These are phyloP conservation scores for Lobophora halterata DNA, from an alignment of 2,888 invertebrate genomes.

Conservation along the genomic window DNA sequence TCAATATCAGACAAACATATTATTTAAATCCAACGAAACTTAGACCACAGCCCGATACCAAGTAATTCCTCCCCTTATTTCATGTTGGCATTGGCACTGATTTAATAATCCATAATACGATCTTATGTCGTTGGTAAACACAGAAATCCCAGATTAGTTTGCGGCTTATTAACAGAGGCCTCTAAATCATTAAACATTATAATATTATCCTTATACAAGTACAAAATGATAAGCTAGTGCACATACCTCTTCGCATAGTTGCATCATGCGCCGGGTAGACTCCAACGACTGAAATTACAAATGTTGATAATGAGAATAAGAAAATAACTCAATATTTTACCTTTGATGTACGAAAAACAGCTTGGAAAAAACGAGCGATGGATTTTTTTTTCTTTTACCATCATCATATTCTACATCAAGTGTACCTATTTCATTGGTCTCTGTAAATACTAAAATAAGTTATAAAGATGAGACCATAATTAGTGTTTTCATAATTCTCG, in stretches of 20 bases:
- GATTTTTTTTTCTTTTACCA: no score
- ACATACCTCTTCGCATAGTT: constrained; percentile 95
- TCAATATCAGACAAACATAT: constrained; percentile 41
- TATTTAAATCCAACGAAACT: constrained; percentile 17
- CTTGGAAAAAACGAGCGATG: no score
- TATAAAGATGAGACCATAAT: no score
- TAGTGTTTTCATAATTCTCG: no score
- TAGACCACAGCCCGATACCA: constrained; percentile 44
- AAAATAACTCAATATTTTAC: background rate
- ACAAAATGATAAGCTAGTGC: constrained; percentile 39
- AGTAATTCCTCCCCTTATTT: constrained; percentile 37
- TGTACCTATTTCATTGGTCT: no score
- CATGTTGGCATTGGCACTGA: constrained; percentile 1
- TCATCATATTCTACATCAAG: no score
- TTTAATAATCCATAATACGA: constrained; percentile 4
- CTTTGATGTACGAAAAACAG: no score
- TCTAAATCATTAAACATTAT: no score
- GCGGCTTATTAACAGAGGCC: no score
- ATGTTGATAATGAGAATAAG: constrained; percentile 3
- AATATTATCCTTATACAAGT: no score
- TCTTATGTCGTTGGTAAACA: constrained; percentile 14
- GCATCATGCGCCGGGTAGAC: constrained; percentile 95
- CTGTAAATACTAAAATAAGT: no score
- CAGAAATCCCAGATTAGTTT: constrained; percentile 15
- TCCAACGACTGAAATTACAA: constrained; percentile 90